These are phyloP conservation scores for Lathamus discolor DNA, from an alignment of 2,113 vertebrate species.

Conservation along the genomic window DNA sequence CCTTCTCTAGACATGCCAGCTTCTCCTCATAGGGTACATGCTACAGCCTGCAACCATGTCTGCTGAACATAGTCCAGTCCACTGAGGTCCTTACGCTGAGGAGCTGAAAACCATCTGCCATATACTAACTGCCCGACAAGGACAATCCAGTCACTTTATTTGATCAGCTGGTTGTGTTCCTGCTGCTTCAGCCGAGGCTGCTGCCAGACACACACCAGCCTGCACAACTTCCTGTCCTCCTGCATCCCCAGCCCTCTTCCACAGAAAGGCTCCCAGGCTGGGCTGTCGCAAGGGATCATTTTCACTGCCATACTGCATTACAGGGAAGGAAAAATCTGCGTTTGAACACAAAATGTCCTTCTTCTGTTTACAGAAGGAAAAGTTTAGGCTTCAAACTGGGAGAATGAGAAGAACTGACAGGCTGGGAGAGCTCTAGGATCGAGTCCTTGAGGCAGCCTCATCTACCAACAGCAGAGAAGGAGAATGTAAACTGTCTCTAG, in stretches of 20 bases:
- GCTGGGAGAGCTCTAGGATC: neutral
- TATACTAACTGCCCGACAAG: rapidly evolving
- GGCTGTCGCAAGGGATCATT: neutral
- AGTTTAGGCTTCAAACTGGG: neutral
- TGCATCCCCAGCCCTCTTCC: neutral
- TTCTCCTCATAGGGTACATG: neutral
- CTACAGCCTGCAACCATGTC: neutral
- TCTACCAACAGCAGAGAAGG: too few relatives aligned
- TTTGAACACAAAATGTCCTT: neutral
- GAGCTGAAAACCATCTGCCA: neutral
- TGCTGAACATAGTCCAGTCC: neutral
- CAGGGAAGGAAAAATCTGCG: neutral
- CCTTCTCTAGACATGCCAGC: neutral
- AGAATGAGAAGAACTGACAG: too few relatives aligned
- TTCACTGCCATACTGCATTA: neutral
- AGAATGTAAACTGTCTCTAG: neutral
- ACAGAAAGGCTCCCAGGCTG: neutral
- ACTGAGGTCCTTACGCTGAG: rapidly evolving
- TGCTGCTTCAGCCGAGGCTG: neutral
- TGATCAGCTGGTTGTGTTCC: neutral
- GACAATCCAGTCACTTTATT: too few relatives aligned
- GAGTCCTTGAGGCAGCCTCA: neutral
- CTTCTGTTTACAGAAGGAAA: neutral
- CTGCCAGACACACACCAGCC: neutral
- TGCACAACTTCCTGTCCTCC: neutral